Conservation (phyloP, 2,888 invertebrate genomes). For the Gastracanthus pulcherrimus region DNA sequence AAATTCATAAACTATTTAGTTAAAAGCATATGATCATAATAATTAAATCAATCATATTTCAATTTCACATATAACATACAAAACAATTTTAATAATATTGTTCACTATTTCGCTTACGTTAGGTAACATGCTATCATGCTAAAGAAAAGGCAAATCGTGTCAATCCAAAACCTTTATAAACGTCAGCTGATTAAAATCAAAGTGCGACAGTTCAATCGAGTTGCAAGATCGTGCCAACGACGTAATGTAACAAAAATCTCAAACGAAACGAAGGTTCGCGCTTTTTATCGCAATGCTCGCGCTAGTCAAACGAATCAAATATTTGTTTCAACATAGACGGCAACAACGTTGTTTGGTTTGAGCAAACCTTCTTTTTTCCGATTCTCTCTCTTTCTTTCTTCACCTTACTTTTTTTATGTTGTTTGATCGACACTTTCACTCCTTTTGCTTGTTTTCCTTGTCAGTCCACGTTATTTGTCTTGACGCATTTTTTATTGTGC, state of each 20-base stretch:
- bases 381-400: conserved; percentile 28
- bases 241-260: conserved; percentile 48
- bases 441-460: conserved; percentile 1
- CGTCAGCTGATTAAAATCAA: conserved; percentile 40
- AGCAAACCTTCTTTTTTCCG: conserved; percentile 5
- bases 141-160: conserved; percentile 22
- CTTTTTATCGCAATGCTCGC: neutral
- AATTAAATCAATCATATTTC: neutral
- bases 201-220: conserved; percentile 42
- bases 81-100: neutral
- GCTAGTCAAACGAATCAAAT: conserved; percentile 36
- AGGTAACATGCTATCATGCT: neutral
- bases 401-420: neutral
- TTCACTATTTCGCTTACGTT: neutral
- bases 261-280: conserved; percentile 3
- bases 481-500: neutral
- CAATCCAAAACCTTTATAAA: neutral
- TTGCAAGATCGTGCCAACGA: conserved; percentile 1
- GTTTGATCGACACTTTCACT: conserved; percentile 41
- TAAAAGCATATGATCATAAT: neutral
- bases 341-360: conserved; percentile 1
- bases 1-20: neutral
- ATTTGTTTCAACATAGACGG: conserved; percentile 36
- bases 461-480: neutral
- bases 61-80: neutral